phyloP scores from a whole-genome alignment of 1,140 invertebrate species.

The fruit fly (Drosophila melanogaster) region DNA sequence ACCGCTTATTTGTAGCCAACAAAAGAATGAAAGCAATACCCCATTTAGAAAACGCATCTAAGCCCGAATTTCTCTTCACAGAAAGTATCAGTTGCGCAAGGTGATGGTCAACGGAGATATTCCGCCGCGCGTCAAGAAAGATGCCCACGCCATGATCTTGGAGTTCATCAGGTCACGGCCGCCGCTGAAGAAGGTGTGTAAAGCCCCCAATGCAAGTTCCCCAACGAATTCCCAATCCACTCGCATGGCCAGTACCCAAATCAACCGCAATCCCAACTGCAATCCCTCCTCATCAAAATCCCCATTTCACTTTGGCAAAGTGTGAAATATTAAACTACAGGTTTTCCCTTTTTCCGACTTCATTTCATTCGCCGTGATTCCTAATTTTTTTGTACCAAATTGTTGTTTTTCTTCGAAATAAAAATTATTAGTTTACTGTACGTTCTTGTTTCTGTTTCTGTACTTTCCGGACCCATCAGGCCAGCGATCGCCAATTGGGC shows the following conservation, averaged over 20 bases:
- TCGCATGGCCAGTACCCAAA: constrained; percentile 10
- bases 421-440: constrained; percentile 31
- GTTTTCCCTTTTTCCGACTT: constrained; percentile 8
- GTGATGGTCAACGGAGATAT: constrained; percentile 93
- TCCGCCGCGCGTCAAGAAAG: constrained; percentile 94
- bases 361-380: constrained; percentile 14
- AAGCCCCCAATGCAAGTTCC: constrained; percentile 1
- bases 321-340: constrained; percentile 5
- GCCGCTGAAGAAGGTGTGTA: constrained; percentile 94
- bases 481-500: constrained; percentile 94
- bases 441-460: constrained; percentile 7
- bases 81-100: constrained; percentile 91
- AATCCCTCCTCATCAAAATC: constrained; percentile 23
- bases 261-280: constrained; percentile 23
- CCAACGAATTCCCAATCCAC: constrained; percentile 20
- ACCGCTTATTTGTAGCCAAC: not conserved
- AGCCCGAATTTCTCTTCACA: constrained; percentile 47
- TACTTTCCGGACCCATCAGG: constrained; percentile 85
- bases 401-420: constrained; percentile 21
- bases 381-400: not conserved
- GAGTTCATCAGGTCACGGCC: constrained; percentile 98
- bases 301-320: constrained; percentile 4
- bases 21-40: not conserved
- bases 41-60: constrained; percentile 13
- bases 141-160: constrained; percentile 97